These are phyloP conservation scores for Trissolcus basalis DNA, from an alignment of 1,140 invertebrate species.

Conservation along the genomic window DNA sequence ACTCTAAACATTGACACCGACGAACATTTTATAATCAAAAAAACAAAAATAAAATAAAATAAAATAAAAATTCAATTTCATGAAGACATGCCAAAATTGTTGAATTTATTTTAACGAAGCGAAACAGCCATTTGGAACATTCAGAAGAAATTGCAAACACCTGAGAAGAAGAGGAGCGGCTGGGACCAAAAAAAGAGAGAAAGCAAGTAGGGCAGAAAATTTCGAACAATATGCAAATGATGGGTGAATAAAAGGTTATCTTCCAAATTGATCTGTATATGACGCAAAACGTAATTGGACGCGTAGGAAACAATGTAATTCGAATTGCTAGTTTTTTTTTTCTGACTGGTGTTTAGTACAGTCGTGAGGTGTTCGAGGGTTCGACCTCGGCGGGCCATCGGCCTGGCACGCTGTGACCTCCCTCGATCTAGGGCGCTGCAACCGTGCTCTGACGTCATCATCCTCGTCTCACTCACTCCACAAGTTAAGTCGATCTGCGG, in stretches of 20 bases:
- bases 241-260: slow-evolving; percentile 19
- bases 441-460: slow-evolving; percentile 76
- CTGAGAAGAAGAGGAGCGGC: neutral
- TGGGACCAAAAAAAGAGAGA: slow-evolving; percentile 6
- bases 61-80: no score
- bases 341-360: slow-evolving; percentile 50
- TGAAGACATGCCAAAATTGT: no score
- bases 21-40: slow-evolving; percentile 9
- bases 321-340: slow-evolving; percentile 53
- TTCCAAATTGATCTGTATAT: slow-evolving; percentile 37
- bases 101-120: no score
- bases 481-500: slow-evolving; percentile 68
- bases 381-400: slow-evolving; percentile 76
- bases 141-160: neutral
- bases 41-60: slow-evolving; percentile 20
- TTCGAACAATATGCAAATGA: neutral
- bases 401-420: slow-evolving; percentile 76
- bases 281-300: slow-evolving; percentile 48
- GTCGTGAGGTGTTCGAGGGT: slow-evolving; percentile 68
- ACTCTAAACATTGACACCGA: no score
- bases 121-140: no score
- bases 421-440: slow-evolving; percentile 76
- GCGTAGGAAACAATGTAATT: slow-evolving; percentile 48
- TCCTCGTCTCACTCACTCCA: slow-evolving; percentile 61
- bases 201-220: neutral